These are phyloP conservation scores for Eriosoma lanigerum DNA, from an alignment of 1,140 invertebrate genomes.

Conservation along the genomic window DNA sequence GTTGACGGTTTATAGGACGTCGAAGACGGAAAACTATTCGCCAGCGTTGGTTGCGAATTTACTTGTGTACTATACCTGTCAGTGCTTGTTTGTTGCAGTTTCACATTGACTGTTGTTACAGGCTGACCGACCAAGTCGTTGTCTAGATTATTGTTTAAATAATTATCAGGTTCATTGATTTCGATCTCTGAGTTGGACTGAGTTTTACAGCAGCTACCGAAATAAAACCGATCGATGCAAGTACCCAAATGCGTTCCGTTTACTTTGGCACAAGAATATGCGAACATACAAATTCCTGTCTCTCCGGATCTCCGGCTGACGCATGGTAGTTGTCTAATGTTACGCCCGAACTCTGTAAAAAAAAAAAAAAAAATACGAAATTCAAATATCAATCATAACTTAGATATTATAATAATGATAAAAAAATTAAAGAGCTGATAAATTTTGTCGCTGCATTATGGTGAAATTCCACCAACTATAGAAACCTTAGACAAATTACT, in stretches of 20 bases:
- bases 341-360: slow-evolving; percentile 70
- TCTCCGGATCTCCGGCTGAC: slow-evolving; percentile 75
- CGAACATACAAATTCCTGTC: slow-evolving; percentile 90
- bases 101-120: neutral
- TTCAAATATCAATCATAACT: too few relatives aligned
- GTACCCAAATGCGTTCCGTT: slow-evolving; percentile 88
- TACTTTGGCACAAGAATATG: slow-evolving; percentile 85
- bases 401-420: too few relatives aligned
- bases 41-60: neutral
- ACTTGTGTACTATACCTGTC: neutral
- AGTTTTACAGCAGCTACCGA: slow-evolving; percentile 84
- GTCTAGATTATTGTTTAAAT: slow-evolving; percentile 53
- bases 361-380: too few relatives aligned
- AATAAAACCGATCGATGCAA: slow-evolving; percentile 89
- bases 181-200: slow-evolving; percentile 59
- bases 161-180: slow-evolving; percentile 55
- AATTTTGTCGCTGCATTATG: too few relatives aligned
- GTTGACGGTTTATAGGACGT: slow-evolving; percentile 21
- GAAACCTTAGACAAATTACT: too few relatives aligned
- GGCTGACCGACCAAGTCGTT: neutral
- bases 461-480: too few relatives aligned
- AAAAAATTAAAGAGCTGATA: too few relatives aligned
- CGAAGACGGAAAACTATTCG: neutral
- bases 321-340: slow-evolving; percentile 84
- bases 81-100: neutral